Evolutionary conservation across 2,888 invertebrate genomes (phyloP).

Genomic region (Himalopsyche anomala): DNA sequence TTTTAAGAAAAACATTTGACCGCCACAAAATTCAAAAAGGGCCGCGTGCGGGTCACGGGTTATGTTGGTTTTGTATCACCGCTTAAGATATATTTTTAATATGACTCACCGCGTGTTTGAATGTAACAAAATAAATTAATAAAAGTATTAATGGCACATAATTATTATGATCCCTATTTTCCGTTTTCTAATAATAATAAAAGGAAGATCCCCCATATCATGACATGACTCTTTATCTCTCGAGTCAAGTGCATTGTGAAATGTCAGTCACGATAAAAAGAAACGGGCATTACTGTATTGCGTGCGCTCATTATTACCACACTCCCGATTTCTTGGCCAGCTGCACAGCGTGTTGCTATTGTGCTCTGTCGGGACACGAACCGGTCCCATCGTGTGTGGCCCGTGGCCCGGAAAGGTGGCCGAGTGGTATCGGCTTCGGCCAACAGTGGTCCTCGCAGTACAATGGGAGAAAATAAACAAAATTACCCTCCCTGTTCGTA

Average conservation of each 20-base stretch:
- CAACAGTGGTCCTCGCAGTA: conserved; percentile 14
- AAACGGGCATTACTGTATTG: conserved; percentile 13
- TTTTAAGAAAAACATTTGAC: too few relatives aligned
- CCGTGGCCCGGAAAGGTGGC: conserved; percentile 20
- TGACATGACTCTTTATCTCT: not conserved
- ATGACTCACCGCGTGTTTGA: too few relatives aligned
- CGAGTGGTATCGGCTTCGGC: conserved; percentile 11
- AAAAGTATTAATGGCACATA: too few relatives aligned
- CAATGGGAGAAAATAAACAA: conserved; percentile 28
- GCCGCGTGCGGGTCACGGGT: too few relatives aligned
- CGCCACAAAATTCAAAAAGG: too few relatives aligned
- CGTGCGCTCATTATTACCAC: conserved; percentile 12
- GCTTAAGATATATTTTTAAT: too few relatives aligned
- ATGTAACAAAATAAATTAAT: too few relatives aligned
- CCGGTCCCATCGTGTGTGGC: conserved; percentile 19
- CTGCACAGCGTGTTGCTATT: conserved; percentile 2
- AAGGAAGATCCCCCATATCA: conserved; percentile 18
- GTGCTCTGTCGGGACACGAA: conserved; percentile 19
- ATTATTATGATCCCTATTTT: too few relatives aligned
- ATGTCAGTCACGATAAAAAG: conserved; percentile 28
- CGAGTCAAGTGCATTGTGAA: conserved; percentile 22
- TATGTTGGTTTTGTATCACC: too few relatives aligned
- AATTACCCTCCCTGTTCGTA: not conserved
- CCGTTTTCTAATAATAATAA: not conserved
- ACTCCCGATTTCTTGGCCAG: conserved; percentile 10